Percentiles rank a stretch among this genome's conserved stretches.
Conservation (phyloP, 2,888 invertebrate genomes). For the Zootermopsis nevadensis region DNA sequence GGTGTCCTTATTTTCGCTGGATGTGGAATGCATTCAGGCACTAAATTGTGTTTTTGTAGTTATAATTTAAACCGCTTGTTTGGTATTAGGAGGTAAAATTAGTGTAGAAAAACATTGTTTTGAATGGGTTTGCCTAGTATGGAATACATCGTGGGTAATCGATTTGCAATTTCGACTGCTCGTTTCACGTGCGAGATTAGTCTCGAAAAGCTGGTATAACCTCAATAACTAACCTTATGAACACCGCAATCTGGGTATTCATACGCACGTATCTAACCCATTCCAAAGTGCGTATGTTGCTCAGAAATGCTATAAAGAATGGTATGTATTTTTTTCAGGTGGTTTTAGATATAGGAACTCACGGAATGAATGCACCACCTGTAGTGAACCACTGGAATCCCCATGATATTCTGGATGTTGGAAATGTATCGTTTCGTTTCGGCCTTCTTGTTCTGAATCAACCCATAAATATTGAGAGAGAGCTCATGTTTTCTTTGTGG, state of each 20-base stretch:
- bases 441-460: constrained; percentile 76
- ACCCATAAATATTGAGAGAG: constrained; percentile 67
- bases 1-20: too few species aligned
- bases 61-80: neutral
- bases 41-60: too few species aligned
- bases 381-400: constrained; percentile 45
- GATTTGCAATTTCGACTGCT: neutral
- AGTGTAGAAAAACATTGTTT: too few species aligned
- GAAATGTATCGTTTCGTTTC: constrained; percentile 60
- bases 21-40: too few species aligned
- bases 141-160: neutral
- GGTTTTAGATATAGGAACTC: neutral
- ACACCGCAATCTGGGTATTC: neutral
- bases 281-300: neutral
- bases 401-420: constrained; percentile 39
- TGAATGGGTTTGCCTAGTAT: neutral
- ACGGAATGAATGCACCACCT: neutral
- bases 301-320: neutral
- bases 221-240: neutral
- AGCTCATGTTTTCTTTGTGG: constrained; percentile 72
- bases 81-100: constrained; percentile 10
- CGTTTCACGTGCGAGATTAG: neutral
- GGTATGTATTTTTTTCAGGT: constrained; percentile 1
- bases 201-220: neutral
- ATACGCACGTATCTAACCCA: neutral